Conservation (phyloP, 2,113 vertebrate species). For the Thalassarche chlororhynchos region DNA sequence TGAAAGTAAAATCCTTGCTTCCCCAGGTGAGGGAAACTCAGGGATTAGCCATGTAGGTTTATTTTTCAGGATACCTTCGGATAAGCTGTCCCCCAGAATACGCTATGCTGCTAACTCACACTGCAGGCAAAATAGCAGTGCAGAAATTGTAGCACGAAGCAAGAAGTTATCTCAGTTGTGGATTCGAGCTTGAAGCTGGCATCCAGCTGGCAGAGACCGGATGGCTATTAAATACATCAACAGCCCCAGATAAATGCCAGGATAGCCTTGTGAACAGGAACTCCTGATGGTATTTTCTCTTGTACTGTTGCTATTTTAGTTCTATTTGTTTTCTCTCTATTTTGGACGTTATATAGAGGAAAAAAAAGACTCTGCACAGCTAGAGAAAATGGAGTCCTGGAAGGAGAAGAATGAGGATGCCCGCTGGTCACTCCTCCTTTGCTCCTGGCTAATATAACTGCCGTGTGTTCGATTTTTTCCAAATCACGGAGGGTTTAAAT, state of each 20-base stretch:
- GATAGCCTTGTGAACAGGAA: constrained; percentile 48
- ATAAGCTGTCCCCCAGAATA: background rate
- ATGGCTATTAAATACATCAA: background rate
- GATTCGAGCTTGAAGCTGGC: background rate
- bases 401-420: background rate
- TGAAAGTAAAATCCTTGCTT: background rate
- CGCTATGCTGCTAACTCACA: fast-evolving
- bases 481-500: background rate
- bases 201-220: constrained; percentile 12
- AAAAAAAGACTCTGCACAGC: background rate
- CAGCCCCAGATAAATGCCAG: background rate
- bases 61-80: background rate
- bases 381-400: background rate
- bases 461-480: background rate
- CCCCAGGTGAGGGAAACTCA: background rate
- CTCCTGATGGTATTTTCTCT: background rate
- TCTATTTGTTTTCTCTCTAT: constrained; percentile 4
- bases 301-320: background rate
- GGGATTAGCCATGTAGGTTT: background rate
- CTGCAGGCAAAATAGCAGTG: background rate
- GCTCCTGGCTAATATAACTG: background rate
- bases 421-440: background rate
- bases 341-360: background rate
- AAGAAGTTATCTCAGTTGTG: background rate
- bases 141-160: background rate